These are phyloP conservation scores for Hydractinia symbiolongicarpus DNA, from an alignment of 30 jellyfish, hydroid and myxozoan species.

Conservation along the genomic window DNA sequence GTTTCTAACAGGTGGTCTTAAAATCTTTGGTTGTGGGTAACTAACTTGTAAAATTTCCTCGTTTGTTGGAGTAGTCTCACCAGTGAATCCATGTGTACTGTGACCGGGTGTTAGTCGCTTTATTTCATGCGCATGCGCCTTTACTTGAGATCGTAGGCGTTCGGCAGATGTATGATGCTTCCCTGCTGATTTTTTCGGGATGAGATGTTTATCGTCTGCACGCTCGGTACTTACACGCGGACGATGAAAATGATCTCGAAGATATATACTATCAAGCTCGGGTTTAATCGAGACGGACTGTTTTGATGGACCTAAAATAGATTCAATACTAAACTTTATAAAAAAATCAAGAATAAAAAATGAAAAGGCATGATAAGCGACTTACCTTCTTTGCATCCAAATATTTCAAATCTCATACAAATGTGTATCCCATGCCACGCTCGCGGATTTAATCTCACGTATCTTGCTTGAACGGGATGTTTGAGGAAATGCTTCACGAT, in stretches of 20 bases:
- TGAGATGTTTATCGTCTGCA: conserved; percentile 25
- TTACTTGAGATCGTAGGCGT: conserved; percentile 3
- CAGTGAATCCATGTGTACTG: background rate
- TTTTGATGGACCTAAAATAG: conserved; percentile 5
- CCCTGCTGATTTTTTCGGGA: background rate
- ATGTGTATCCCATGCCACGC: conserved; percentile 98
- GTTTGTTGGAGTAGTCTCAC: background rate
- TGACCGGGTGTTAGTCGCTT: conserved; percentile 8
- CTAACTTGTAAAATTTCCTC: conserved; percentile 19
- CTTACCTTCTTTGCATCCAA: conserved; percentile 93
- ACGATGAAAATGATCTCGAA: background rate
- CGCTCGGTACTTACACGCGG: background rate
- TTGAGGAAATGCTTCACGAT: conserved; percentile 86
- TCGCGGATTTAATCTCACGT: conserved; percentile 89
- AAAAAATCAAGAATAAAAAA: background rate
- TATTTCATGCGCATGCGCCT: conserved; percentile 10
- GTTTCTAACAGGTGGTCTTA: conserved; percentile 2
- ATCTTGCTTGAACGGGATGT: conserved; percentile 82
- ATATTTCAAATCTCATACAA: conserved; percentile 89
- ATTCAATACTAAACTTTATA: background rate
- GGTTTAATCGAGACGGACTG: background rate
- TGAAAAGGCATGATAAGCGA: no score
- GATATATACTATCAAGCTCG: background rate
- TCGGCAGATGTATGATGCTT: conserved; percentile 18
- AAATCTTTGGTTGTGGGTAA: conserved; percentile 31